Conservation (phyloP, 2,113 vertebrate genomes). For the Polypterus senegalus region DNA sequence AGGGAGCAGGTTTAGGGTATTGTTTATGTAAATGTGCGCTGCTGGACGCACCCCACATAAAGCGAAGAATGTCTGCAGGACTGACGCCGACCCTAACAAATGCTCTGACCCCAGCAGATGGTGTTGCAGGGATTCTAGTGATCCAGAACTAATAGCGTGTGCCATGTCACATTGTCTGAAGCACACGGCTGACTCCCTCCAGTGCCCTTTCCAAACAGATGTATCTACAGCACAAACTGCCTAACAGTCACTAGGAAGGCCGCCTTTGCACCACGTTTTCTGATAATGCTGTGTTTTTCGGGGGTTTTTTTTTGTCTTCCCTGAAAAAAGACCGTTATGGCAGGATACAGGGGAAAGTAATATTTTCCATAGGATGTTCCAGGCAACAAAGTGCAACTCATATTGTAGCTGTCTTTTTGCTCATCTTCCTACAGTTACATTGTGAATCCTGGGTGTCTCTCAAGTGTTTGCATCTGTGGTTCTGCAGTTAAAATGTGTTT, state of each 20-base stretch:
- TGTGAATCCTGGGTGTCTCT: too few relatives aligned
- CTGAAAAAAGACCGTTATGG: too few relatives aligned
- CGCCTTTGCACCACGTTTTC: too few relatives aligned
- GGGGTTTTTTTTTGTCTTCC: too few relatives aligned
- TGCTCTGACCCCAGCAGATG: slow-evolving; percentile 73
- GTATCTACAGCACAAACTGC: slow-evolving; percentile 29
- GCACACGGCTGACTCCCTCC: slow-evolving; percentile 42
- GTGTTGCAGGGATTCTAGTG: slow-evolving; percentile 63
- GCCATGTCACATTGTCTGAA: slow-evolving; percentile 76
- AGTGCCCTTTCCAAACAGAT: slow-evolving; percentile 41
- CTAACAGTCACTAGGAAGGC: slow-evolving; percentile 30
- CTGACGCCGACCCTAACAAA: slow-evolving; percentile 63
- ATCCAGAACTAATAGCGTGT: slow-evolving; percentile 80
- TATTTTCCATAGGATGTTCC: too few relatives aligned
- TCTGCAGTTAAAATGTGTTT: too few relatives aligned
- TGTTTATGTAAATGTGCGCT: slow-evolving; percentile 63
- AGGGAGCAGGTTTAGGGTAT: slow-evolving; percentile 61
- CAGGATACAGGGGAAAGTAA: too few relatives aligned
- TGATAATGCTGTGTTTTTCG: too few relatives aligned
- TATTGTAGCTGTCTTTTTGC: too few relatives aligned
- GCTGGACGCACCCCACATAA: slow-evolving; percentile 51
- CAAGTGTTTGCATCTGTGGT: too few relatives aligned
- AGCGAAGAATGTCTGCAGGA: slow-evolving; percentile 42
- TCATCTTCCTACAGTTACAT: too few relatives aligned
- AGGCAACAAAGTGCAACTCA: too few relatives aligned